Evolutionary conservation across 2,113 vertebrate species (phyloP), one percentile per base, ranked within the genome.

Genomic region (Odontophorus gujanensis): DNA sequence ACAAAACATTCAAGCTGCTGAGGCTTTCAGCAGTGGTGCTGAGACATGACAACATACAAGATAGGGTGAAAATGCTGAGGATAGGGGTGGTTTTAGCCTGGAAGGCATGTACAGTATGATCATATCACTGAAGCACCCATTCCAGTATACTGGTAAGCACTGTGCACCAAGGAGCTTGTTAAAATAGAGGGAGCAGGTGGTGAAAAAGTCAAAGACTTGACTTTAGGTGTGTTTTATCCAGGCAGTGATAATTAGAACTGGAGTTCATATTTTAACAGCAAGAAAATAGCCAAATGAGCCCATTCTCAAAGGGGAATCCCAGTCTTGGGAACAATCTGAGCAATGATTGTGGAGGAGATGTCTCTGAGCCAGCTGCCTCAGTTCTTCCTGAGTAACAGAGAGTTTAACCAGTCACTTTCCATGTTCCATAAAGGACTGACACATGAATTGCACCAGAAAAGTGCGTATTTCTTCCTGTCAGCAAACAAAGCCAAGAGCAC

Each of bases 291-390:
- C 4, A 69, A 55, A 11, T 16, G 8, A 51, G 17, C 24, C 71
- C 75, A 65, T 5, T 48, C 45, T 50, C 24, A 28, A 69, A 48
- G 28, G 14, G 34, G n/a, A 42, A 75, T 75, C 15, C 13, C 18
- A 59, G 16, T 18, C 11, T 32, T 59, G 34, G 45, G 18, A 10
- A 4, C 25, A 11, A 59, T 11, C n/a, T 50, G 30, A 38, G 5
- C 51, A 47, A 3, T 59, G 34, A 2, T 6, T 6, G 0, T 2
- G 4, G 6, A 19, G 30, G 30, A 8, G 11, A 9, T 3, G 0
- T 2, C 57, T 59, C 75, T 81, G 71, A 85, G 55, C n/a, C 66
- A 50, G 2, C 34, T 79, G 17, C 42, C 57, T 65, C 32, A 25
- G 0, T 3, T 67, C n/a, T 38, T 45, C 48, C 26, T 1, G 13